Base-by-base conservation (phyloP, 1,140 invertebrate species). In the Halictus rubicundus region DNA sequence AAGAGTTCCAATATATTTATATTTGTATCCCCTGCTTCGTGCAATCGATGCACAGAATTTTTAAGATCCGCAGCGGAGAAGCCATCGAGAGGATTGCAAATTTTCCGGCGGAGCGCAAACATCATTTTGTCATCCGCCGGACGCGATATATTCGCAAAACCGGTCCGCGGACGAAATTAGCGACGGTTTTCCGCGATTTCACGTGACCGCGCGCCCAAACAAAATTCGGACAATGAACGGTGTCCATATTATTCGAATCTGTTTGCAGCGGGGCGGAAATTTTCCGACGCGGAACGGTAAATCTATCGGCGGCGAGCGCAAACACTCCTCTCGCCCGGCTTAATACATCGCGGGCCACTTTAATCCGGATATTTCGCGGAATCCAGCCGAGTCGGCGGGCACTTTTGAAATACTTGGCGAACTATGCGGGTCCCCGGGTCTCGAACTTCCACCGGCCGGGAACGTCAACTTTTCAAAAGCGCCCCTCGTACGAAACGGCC, bases 341-440 rank as follows among this genome's bases (percentile, higher is more conserved):
- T 75, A 68, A 68, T 64, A 57, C 73, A 7, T 59, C 73, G 23
- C 7, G 64, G 32, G 2, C 23, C 12, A 27, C 60, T 74, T 74
- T 74, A 74, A 74, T 74, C 60, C 32, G 4, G 60, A 74, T 54
- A 65, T 74, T 65, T 74, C 71, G 64, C 49, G 42, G 49, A 74
- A 37, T 3, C 27, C 46, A 12, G 27, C 21, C 16, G 46, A 64
- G 63, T 59, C 37, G 46, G 63, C 32, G 25, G 52, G 68, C 64
- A 57, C 37, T 39, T 37, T n/a, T 54, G 49, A 21, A 39, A 75
- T 75, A 54, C 73, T 68, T 75, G n/a, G 14, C 16, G 32, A 75
- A 75, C 61, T 75, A 39, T 75, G 32, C 64, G 37, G 19, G 25
- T 6, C 21, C 32, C 23, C 46, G 19, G 25, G 4, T 8, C 32